A percentile compares a stretch with the other conserved stretches of the same genome.
Conservation (phyloP, 92 coral and sea anemone species). For the Porites cylindrica region DNA sequence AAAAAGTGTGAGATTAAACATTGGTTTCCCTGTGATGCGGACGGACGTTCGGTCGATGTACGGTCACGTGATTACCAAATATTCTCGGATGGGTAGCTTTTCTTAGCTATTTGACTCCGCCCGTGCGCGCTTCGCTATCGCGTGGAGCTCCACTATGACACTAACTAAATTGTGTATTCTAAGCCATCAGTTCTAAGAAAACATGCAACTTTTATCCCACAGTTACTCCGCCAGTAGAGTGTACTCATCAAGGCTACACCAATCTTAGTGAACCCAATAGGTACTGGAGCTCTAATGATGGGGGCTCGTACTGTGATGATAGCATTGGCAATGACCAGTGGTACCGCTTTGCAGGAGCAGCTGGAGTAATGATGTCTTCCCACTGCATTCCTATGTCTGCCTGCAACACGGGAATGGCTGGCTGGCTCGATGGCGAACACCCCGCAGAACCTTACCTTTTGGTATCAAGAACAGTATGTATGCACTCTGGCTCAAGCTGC, state of each 20-base stretch:
- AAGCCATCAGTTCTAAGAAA: too few relatives aligned
- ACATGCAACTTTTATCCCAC: too few relatives aligned
- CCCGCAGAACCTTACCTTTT: not conserved
- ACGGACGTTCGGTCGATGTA: too few relatives aligned
- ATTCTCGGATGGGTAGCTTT: too few relatives aligned
- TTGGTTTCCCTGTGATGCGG: too few relatives aligned
- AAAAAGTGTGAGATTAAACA: too few relatives aligned
- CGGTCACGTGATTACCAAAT: too few relatives aligned
- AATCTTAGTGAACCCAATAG: not conserved
- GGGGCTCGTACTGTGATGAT: not conserved
- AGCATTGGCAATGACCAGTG: not conserved
- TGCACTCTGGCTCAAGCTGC: slow-evolving; percentile 1
- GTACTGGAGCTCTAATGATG: slow-evolving; percentile 20
- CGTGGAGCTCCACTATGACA: too few relatives aligned
- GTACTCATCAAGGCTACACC: not conserved
- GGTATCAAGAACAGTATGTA: slow-evolving; percentile 1
- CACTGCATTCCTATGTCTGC: slow-evolving; percentile 18
- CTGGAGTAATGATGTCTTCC: slow-evolving; percentile 43
- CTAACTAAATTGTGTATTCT: too few relatives aligned
- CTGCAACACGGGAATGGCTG: slow-evolving; percentile 14
- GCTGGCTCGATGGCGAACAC: slow-evolving; percentile 30
- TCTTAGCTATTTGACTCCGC: too few relatives aligned
- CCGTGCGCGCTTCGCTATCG: too few relatives aligned
- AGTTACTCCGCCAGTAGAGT: slow-evolving; percentile 9
- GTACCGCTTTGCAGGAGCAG: slow-evolving; percentile 39